These are phyloP conservation scores for Trichonephila inaurata DNA, from an alignment of 1,140 invertebrate species.

Conservation along the genomic window DNA sequence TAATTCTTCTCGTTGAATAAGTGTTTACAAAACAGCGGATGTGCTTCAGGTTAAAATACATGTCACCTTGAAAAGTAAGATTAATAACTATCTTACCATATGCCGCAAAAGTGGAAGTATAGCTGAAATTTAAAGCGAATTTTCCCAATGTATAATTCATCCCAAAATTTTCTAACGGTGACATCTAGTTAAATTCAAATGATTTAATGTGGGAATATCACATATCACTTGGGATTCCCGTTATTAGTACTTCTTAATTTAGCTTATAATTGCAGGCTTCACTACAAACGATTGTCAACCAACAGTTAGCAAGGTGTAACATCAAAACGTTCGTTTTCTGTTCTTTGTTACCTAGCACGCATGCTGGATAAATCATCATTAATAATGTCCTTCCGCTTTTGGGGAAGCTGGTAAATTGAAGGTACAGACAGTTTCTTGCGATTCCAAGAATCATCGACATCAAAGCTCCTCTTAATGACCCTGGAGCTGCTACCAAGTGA, in stretches of 20 bases:
- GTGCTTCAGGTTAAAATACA: neutral
- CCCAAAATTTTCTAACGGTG: neutral
- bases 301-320: neutral
- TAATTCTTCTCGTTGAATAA: neutral
- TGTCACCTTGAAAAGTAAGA: neutral
- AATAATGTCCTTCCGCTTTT: neutral
- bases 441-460: neutral
- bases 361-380: neutral
- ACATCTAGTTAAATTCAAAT: neutral
- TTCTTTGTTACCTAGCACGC: neutral
- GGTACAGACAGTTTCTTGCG: neutral
- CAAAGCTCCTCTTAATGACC: neutral
- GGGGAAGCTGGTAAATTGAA: neutral
- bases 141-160: conserved; percentile 7
- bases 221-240: neutral
- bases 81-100: neutral
- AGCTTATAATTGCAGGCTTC: neutral
- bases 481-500: neutral
- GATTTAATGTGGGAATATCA: conserved; percentile 21
- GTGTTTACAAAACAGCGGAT: conserved; percentile 16
- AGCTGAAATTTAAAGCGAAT: neutral
- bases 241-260: conserved; percentile 13
- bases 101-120: neutral
- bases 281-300: neutral
- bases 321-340: neutral